A percentile compares a stretch with the other conserved stretches of the same genome.
Evolutionary conservation across 1,140 invertebrate species (phyloP).

Genomic region (Pachyrhynchus sulphureomaculatus): DNA sequence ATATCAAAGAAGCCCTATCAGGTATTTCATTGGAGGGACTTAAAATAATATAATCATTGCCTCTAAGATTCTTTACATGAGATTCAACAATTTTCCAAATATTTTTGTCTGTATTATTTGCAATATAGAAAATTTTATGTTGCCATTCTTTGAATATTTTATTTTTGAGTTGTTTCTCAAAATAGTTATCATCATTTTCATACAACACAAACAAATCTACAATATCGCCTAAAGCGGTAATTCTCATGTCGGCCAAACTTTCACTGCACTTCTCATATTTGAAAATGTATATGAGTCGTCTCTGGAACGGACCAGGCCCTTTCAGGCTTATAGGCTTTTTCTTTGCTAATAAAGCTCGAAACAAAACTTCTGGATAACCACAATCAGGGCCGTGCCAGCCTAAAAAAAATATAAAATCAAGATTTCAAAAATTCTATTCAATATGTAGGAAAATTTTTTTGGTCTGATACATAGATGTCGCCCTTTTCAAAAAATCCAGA

Average conservation of each 20-base stretch:
- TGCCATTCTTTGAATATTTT: constrained; percentile 51
- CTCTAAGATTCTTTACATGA: constrained; percentile 54
- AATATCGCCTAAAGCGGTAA: constrained; percentile 60
- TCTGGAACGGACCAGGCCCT: constrained; percentile 52
- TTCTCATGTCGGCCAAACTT: constrained; percentile 59
- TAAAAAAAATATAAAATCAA: constrained; percentile 1
- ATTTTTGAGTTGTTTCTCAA: constrained; percentile 45
- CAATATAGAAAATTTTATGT: constrained; percentile 61
- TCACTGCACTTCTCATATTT: constrained; percentile 59
- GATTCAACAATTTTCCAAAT: constrained; percentile 53
- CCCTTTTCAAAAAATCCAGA: too few species aligned
- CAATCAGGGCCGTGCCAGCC: constrained; percentile 67
- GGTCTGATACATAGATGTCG: too few species aligned
- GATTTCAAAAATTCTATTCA: too few species aligned
- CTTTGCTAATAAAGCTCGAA: constrained; percentile 63
- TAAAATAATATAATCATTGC: constrained; percentile 64
- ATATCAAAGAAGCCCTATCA: constrained; percentile 61
- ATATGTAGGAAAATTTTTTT: too few species aligned
- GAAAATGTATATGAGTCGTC: constrained; percentile 61
- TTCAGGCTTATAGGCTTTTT: constrained; percentile 55
- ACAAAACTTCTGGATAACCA: constrained; percentile 66
- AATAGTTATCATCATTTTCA: constrained; percentile 50
- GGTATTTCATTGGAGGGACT: constrained; percentile 62
- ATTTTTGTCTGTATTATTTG: constrained; percentile 46
- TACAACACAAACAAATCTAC: constrained; percentile 67